A percentile compares a stretch with the other conserved stretches of the same genome.
phyloP scores from a whole-genome alignment of 2,888 invertebrate genomes.

The Thera britannica region DNA sequence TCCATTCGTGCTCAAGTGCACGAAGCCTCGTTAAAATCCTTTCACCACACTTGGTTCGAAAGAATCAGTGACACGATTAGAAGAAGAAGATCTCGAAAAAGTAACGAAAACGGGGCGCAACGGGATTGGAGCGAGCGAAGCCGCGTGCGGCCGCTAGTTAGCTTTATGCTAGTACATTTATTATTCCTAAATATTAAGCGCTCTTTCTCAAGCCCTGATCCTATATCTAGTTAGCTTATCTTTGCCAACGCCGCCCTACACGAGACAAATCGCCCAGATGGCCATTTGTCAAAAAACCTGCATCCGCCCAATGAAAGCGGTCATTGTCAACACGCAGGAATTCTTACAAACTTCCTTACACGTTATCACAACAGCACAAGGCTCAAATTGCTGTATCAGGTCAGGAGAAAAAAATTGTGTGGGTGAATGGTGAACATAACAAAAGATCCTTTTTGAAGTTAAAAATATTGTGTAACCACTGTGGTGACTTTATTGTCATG shows the following conservation, averaged over 20 bases:
- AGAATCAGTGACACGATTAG: too few relatives aligned
- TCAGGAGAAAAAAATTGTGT: conserved; percentile 23
- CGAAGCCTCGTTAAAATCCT: too few relatives aligned
- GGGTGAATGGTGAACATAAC: conserved; percentile 49
- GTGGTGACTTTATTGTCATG: not conserved
- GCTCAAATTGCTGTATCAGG: conserved; percentile 44
- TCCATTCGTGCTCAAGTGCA: too few relatives aligned
- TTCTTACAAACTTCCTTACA: conserved; percentile 38
- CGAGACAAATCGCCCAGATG: conserved; percentile 81
- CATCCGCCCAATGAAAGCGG: conserved; percentile 80
- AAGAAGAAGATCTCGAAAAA: too few relatives aligned
- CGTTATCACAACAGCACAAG: conserved; percentile 52
- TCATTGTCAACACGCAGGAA: conserved; percentile 63
- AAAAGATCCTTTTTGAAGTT: conserved; percentile 51
- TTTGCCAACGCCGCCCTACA: conserved; percentile 71
- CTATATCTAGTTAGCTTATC: conserved; percentile 48
- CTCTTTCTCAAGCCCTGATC: too few relatives aligned
- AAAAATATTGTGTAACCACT: conserved; percentile 43
- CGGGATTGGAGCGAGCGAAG: too few relatives aligned
- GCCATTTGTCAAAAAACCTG: conserved; percentile 85
- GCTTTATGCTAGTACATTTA: too few relatives aligned
- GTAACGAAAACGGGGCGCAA: too few relatives aligned
- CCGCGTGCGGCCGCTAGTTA: too few relatives aligned
- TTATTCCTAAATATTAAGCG: too few relatives aligned
- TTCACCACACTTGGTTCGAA: too few relatives aligned